A percentile compares a stretch with the other conserved stretches of the same genome.
phyloP scores from a whole-genome alignment of 2,113 vertebrate species.

The Sarotherodon lohbergeri region DNA sequence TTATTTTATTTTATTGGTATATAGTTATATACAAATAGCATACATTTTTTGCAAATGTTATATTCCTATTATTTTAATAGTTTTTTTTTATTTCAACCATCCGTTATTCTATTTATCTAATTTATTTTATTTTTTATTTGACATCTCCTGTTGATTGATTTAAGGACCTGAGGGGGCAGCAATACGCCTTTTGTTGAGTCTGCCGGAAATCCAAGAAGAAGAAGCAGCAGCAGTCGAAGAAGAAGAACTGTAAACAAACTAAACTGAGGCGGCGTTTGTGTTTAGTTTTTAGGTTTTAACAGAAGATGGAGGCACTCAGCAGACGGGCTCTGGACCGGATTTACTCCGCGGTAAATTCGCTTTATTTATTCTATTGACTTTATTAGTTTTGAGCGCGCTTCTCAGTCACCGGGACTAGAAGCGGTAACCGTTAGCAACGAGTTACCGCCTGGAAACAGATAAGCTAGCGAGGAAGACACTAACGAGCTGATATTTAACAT shows the following conservation, averaged over 20 bases:
- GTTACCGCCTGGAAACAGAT: background rate
- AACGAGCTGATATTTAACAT: background rate
- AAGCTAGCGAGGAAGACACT: background rate
- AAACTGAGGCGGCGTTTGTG: no score
- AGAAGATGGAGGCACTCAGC: slow-evolving; percentile 10
- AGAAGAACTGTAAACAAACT: background rate
- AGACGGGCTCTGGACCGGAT: slow-evolving; percentile 17
- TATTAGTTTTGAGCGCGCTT: background rate
- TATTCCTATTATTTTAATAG: background rate
- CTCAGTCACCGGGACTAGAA: background rate
- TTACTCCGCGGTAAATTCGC: background rate
- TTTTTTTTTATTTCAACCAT: background rate
- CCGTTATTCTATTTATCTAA: background rate
- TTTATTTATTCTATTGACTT: background rate
- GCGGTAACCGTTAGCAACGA: background rate
- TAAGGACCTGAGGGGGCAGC: background rate
- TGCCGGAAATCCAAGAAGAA: background rate
- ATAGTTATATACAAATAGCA: background rate
- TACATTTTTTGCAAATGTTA: accelerated
- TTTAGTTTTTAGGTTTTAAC: accelerated
- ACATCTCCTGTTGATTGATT: background rate
- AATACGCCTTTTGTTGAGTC: background rate
- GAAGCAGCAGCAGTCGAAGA: background rate
- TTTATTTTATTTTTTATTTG: background rate
- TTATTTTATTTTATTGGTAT: background rate